Percentiles rank a stretch among this genome's conserved stretches.
Evolutionary conservation across 2,113 vertebrate genomes (phyloP).

Genomic region (Aramus guarauna): DNA sequence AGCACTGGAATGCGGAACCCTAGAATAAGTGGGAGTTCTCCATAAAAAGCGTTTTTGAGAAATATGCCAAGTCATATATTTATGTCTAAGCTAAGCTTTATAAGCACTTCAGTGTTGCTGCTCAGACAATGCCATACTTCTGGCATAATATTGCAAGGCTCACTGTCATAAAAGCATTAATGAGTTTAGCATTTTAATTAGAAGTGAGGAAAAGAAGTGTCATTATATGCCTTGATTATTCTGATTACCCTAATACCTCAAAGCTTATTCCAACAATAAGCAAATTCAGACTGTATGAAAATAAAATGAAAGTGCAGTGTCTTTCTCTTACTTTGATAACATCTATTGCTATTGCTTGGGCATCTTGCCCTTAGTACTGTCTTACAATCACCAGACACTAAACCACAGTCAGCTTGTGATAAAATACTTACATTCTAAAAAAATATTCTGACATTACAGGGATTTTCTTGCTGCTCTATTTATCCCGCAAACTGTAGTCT

Average conservation of each 20-base stretch:
- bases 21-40: constrained; percentile 6
- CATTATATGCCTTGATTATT: not conserved
- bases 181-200: not conserved
- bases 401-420: not conserved
- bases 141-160: not conserved
- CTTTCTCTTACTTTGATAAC: not conserved
- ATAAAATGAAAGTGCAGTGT: not conserved
- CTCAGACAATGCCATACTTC: constrained; percentile 15
- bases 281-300: not conserved
- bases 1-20: not conserved
- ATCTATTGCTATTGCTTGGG: not conserved
- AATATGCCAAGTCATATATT: not conserved
- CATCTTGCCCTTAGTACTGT: not conserved
- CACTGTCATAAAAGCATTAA: not conserved
- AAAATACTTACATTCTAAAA: not conserved
- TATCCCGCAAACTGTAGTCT: not conserved
- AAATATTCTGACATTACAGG: not conserved
- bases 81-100: not conserved
- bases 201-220: not conserved
- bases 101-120: not conserved
- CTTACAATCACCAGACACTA: not conserved
- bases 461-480: not conserved
- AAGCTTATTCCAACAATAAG: not conserved
- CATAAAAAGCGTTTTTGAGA: not conserved
- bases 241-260: not conserved